Evolutionary conservation across 92 coral and sea anemone genomes (phyloP).

Genomic region (Umimayanthus chanpuru): DNA sequence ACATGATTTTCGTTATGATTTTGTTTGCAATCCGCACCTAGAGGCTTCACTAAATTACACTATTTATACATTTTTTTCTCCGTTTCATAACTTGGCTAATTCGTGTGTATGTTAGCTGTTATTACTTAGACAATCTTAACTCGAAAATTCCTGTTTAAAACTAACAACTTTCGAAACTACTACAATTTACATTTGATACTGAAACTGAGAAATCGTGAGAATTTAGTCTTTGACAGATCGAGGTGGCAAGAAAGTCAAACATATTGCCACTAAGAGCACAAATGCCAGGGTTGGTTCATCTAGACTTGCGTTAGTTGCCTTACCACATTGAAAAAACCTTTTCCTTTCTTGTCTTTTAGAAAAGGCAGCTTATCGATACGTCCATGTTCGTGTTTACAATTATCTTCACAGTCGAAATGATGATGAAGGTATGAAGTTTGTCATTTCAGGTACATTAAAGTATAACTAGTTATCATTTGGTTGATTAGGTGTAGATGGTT

Average conservation of each 20-base stretch:
- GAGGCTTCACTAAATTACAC: too few relatives aligned
- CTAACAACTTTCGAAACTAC: too few relatives aligned
- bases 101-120: too few relatives aligned
- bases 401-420: slow-evolving; percentile 88
- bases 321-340: too few relatives aligned
- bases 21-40: too few relatives aligned
- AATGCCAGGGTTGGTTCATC: not conserved
- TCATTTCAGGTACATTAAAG: not conserved
- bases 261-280: not conserved
- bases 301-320: not conserved
- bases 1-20: too few relatives aligned
- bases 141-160: not conserved
- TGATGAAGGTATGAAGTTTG: slow-evolving; percentile 73
- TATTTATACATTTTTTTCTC: too few relatives aligned
- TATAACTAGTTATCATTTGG: too few relatives aligned
- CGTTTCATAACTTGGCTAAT: too few relatives aligned
- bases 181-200: too few relatives aligned
- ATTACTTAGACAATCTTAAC: not conserved
- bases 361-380: slow-evolving; percentile 72
- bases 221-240: not conserved
- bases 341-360: slow-evolving; percentile 50
- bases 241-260: too few relatives aligned
- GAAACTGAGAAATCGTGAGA: not conserved
- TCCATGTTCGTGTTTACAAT: slow-evolving; percentile 79
- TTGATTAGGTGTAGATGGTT: not conserved